Percentiles rank a stretch among this genome's conserved stretches.
These are phyloP conservation scores for Rotaria sp. DNA, from an alignment of 2,888 invertebrate species.

Conservation along the genomic window DNA sequence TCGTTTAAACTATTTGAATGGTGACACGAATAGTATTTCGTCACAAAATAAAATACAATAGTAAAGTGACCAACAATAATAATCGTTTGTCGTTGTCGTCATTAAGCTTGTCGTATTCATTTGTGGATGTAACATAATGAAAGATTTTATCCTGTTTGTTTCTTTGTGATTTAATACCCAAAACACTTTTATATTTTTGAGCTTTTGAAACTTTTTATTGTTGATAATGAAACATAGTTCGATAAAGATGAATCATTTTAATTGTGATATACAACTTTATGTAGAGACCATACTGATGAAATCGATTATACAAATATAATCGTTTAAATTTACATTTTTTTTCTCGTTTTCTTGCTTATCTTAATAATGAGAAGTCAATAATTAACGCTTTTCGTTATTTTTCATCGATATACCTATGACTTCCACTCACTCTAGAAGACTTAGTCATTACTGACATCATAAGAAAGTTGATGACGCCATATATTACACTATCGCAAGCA, in stretches of 20 bases:
- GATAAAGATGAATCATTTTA: not conserved
- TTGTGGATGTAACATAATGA: not conserved
- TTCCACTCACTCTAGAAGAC: conserved; percentile 16
- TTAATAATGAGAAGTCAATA: not conserved
- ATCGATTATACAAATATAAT: not conserved
- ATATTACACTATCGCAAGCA: not conserved
- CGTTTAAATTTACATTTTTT: not conserved
- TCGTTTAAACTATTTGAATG: not conserved
- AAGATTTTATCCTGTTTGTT: not conserved
- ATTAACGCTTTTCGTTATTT: not conserved
- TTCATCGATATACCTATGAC: not conserved
- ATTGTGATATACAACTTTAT: not conserved
- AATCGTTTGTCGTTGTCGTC: not conserved
- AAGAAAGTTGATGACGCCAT: conserved; percentile 8
- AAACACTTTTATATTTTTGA: not conserved
- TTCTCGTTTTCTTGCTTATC: not conserved
- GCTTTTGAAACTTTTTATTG: not conserved
- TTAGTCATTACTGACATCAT: conserved; percentile 2
- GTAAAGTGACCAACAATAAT: conserved; percentile 8
- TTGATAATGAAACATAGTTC: not conserved
- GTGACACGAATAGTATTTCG: not conserved
- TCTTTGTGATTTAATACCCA: not conserved
- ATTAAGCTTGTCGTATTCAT: not conserved
- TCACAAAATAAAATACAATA: conserved; percentile 1
- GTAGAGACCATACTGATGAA: not conserved